Evolutionary conservation across 2,113 vertebrate genomes (phyloP).

Genomic region (Tyrannus savana): DNA sequence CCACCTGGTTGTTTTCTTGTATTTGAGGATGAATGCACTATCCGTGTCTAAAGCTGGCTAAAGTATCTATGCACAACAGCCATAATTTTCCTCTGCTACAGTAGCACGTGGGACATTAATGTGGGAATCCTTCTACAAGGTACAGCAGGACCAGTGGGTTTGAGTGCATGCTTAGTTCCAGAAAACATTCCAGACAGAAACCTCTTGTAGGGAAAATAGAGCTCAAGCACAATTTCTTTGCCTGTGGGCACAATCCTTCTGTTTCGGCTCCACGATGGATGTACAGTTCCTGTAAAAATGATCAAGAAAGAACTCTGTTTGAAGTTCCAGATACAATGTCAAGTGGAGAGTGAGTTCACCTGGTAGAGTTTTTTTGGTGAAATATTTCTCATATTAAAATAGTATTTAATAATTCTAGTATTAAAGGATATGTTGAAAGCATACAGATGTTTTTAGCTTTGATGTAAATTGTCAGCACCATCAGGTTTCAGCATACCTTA

Average conservation of each 20-base stretch:
- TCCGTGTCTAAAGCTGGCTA: background rate
- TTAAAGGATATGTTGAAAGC: background rate
- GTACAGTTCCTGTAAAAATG: background rate
- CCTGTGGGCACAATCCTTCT: background rate
- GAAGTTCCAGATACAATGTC: background rate
- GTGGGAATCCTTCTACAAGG: background rate
- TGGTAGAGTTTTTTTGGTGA: background rate
- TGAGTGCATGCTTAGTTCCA: background rate
- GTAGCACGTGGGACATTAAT: background rate
- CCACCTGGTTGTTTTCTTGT: background rate
- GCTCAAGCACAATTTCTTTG: background rate
- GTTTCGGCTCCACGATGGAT: background rate
- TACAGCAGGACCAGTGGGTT: background rate
- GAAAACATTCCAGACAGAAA: background rate
- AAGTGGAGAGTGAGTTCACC: background rate
- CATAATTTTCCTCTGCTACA: background rate
- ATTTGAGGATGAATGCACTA: background rate
- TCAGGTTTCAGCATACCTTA: background rate
- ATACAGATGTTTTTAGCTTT: background rate
- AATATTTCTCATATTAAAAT: background rate
- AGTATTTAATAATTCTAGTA: background rate
- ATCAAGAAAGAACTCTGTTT: background rate
- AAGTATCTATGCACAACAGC: background rate
- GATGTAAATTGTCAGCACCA: background rate
- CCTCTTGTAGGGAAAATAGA: background rate